Evolutionary conservation across 2,113 vertebrate species (phyloP).

Genomic region (Varanus komodoensis): DNA sequence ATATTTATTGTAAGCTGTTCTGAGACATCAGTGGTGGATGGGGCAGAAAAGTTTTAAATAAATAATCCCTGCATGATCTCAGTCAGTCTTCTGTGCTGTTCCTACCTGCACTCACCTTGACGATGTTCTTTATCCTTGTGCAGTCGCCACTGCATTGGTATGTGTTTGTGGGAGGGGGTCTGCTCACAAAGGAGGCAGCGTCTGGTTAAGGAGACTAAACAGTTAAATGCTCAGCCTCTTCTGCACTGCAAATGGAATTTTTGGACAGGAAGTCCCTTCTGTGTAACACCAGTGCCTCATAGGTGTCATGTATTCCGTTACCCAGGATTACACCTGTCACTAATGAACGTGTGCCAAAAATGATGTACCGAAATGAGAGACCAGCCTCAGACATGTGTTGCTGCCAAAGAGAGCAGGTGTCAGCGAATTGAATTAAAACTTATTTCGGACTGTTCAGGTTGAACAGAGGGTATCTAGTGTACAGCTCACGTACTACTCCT

Average conservation of each 20-base stretch:
- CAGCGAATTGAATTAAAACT: neutral
- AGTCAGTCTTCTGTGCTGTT: neutral
- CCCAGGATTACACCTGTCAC: conserved; percentile 13
- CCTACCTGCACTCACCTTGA: neutral
- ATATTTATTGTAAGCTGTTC: too few relatives aligned
- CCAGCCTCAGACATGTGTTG: neutral
- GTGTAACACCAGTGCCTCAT: neutral
- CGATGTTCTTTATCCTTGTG: neutral
- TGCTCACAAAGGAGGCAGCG: neutral
- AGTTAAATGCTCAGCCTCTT: neutral
- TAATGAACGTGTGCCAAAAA: neutral
- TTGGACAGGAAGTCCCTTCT: conserved; percentile 7
- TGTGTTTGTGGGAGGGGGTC: neutral
- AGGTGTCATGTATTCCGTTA: neutral
- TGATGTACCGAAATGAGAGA: neutral
- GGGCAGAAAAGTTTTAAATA: too few relatives aligned
- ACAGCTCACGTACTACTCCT: neutral
- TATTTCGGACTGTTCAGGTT: neutral
- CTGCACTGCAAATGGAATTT: neutral
- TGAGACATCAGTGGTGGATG: too few relatives aligned
- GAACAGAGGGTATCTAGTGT: neutral
- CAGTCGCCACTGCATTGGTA: accelerated
- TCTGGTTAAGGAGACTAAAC: accelerated
- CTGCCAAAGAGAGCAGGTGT: neutral
- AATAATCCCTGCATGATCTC: neutral